Conservation (phyloP, 2,797 vertebrate species). For the Lagorchestes hirsutus region DNA sequence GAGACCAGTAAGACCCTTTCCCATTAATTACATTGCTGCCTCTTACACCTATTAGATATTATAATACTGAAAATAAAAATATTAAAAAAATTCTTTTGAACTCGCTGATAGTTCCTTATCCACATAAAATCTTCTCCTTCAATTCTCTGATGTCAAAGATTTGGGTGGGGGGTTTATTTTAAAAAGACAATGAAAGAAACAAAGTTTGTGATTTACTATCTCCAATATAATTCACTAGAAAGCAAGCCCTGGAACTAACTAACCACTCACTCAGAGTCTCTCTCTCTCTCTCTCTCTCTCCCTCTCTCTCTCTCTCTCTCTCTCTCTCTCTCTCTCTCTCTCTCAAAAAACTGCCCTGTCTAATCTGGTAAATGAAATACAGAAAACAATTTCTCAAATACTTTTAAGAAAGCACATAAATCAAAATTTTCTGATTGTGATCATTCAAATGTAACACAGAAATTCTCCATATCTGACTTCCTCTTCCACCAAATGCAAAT, state of each 20-base stretch:
- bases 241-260: neutral
- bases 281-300: no score
- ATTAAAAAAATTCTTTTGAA: slow-evolving; percentile 24
- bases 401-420: slow-evolving; percentile 55
- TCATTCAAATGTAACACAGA: slow-evolving; percentile 42
- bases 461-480: slow-evolving; percentile 30
- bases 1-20: neutral
- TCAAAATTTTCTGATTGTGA: neutral
- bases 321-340: no score
- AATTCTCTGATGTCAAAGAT: neutral
- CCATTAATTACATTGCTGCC: neutral
- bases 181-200: neutral
- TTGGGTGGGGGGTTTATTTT: neutral
- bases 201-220: neutral
- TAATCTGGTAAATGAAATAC: slow-evolving; percentile 45
- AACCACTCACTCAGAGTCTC: no score
- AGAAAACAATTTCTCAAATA: slow-evolving; percentile 9
- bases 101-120: neutral
- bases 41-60: neutral
- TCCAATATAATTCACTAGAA: slow-evolving; percentile 11
- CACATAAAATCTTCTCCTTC: slow-evolving; percentile 9
- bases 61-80: neutral
- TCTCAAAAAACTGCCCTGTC: neutral
- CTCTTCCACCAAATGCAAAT: slow-evolving; percentile 62
- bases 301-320: no score